Percentiles rank a stretch among this genome's conserved stretches.
Evolutionary conservation across 1,140 invertebrate genomes (phyloP).

Genomic region (Meloidogyne chitwoodi): DNA sequence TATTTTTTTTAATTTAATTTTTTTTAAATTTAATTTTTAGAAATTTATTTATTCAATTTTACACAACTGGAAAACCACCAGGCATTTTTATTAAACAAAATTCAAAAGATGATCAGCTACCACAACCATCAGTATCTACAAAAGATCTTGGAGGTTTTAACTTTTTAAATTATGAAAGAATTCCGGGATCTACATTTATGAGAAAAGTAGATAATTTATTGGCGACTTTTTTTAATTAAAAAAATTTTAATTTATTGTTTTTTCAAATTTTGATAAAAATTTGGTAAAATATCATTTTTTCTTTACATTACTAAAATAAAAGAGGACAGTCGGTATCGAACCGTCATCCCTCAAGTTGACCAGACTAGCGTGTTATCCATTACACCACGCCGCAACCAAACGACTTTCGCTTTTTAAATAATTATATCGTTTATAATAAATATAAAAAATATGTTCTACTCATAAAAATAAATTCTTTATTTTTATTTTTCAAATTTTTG

Average conservation of each 20-base stretch:
- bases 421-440: no score
- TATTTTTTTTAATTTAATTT: not conserved
- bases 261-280: not conserved
- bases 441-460: no score
- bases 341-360: no score
- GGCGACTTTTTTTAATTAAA: constrained; percentile 29
- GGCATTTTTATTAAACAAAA: constrained; percentile 27
- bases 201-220: constrained; percentile 44
- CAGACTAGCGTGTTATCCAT: no score
- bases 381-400: no score
- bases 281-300: no score
- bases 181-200: constrained; percentile 39
- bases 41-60: constrained; percentile 43
- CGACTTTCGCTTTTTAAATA: no score
- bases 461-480: no score
- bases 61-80: constrained; percentile 20
- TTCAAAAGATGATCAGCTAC: not conserved
- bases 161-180: constrained; percentile 24
- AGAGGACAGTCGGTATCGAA: no score
- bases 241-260: not conserved
- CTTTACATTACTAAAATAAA: no score
- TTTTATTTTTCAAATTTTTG: no score
- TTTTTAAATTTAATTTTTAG: constrained; percentile 32
- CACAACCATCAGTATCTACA: not conserved
- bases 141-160: constrained; percentile 19